Conservation (phyloP, 2,797 vertebrate genomes). For the Vireo griseus region DNA sequence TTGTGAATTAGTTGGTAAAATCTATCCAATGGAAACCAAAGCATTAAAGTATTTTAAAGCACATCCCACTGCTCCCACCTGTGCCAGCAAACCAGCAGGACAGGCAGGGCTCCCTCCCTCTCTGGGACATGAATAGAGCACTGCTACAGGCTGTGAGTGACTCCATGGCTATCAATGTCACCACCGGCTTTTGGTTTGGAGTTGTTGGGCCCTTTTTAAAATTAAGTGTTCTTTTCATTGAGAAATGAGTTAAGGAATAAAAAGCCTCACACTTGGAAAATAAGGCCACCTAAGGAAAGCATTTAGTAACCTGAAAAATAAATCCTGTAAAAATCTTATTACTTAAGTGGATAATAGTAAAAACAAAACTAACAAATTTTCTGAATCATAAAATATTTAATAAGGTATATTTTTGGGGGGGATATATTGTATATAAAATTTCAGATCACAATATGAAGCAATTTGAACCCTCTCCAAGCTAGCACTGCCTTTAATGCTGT, state of each 20-base stretch:
- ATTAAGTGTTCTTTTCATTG: background rate
- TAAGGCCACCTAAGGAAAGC: background rate
- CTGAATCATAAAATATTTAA: slow-evolving; percentile 99
- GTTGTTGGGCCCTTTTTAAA: background rate
- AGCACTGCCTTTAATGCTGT: slow-evolving; percentile 76
- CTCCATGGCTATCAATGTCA: accelerated
- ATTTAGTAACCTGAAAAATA: background rate
- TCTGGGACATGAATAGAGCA: accelerated
- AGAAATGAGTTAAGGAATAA: background rate
- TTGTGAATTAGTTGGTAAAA: background rate
- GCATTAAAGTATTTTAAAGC: background rate
- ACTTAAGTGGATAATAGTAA: slow-evolving; percentile 22
- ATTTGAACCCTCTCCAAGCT: slow-evolving; percentile 86
- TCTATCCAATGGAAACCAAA: background rate
- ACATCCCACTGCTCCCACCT: background rate
- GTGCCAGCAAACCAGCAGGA: accelerated
- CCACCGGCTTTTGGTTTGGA: background rate
- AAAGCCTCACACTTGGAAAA: background rate
- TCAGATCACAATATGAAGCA: slow-evolving; percentile 96
- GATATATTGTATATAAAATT: slow-evolving; percentile 99
- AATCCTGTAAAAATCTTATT: background rate
- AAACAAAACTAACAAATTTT: slow-evolving; percentile 62
- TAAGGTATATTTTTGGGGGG: slow-evolving; percentile 91
- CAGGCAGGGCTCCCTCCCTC: background rate
- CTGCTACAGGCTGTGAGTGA: accelerated